A percentile compares a stretch with the other conserved stretches of the same genome.
Conservation (phyloP, 1,140 invertebrate genomes). For the Euwallacea fornicatus region DNA sequence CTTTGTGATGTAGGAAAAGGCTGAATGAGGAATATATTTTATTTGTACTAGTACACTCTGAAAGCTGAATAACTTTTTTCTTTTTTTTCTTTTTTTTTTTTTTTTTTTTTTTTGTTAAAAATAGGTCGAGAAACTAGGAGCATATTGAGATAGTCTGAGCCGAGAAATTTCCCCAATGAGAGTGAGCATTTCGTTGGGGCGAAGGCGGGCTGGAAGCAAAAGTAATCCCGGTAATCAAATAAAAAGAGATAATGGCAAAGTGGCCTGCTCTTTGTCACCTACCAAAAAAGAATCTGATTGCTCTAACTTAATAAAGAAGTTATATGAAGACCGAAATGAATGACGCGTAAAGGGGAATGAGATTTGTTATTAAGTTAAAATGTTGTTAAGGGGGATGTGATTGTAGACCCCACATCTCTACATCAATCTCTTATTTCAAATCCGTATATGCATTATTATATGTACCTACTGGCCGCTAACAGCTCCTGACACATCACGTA, state of each 20-base stretch:
- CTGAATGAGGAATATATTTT: neutral
- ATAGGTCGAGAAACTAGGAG: neutral
- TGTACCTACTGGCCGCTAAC: no score
- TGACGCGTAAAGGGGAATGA: conserved; percentile 9
- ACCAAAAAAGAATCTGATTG: conserved; percentile 41
- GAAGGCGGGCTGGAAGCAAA: conserved; percentile 8
- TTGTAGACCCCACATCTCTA: no score
- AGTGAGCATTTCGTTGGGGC: neutral
- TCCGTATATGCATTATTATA: no score
- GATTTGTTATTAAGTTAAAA: conserved; percentile 22
- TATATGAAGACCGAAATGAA: conserved; percentile 39
- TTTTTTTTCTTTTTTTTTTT: neutral
- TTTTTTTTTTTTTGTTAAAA: neutral
- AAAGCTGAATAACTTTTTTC: neutral
- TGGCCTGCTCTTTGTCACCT: conserved; percentile 37
- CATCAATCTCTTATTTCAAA: no score
- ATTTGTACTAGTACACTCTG: neutral
- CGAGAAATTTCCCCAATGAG: neutral
- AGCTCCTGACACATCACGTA: no score
- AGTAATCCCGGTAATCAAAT: conserved; percentile 42
- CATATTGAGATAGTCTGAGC: neutral
- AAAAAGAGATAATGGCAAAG: conserved; percentile 34
- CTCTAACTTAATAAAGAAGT: conserved; percentile 48
- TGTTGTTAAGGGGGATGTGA: neutral
- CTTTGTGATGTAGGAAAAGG: neutral